Percentiles rank a stretch among this genome's conserved stretches.
Evolutionary conservation across 2,888 invertebrate genomes (phyloP).

Genomic region (Amblyjoppa fuscipennis): DNA sequence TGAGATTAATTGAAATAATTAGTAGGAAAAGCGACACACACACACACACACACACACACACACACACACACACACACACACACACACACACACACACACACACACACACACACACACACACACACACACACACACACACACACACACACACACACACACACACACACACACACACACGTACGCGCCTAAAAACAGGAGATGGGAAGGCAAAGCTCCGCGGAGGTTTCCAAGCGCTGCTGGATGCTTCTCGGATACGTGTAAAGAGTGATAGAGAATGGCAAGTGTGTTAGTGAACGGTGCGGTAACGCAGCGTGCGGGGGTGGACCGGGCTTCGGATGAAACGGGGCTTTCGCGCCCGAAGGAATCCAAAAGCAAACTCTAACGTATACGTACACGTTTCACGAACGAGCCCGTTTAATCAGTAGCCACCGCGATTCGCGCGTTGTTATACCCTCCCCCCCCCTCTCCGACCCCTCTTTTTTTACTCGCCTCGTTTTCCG

Average conservation of each 20-base stretch:
- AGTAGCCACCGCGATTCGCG: conserved; percentile 61
- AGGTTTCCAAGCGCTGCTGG: background rate
- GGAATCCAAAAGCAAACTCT: conserved; percentile 63
- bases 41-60: conserved; percentile 6
- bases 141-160: conserved; percentile 2
- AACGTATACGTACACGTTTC: conserved; percentile 51
- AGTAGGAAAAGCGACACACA: conserved; percentile 58
- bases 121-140: conserved; percentile 2
- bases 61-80: background rate
- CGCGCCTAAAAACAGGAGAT: background rate
- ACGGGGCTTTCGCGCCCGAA: conserved; percentile 54
- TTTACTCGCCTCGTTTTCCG: conserved; percentile 49
- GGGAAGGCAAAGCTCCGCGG: background rate
- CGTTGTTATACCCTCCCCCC: conserved; percentile 50
- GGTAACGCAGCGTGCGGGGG: conserved; percentile 12
- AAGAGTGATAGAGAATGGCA: conserved; percentile 24
- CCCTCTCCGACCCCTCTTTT: background rate
- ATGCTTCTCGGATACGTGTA: conserved; percentile 10
- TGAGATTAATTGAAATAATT: conserved; percentile 68
- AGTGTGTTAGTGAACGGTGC: conserved; percentile 20
- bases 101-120: conserved; percentile 2
- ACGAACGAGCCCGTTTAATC: conserved; percentile 66
- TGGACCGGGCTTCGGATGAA: conserved; percentile 25
- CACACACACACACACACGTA: background rate
- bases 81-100: conserved; percentile 1